A percentile compares a stretch with the other conserved stretches of the same genome.
phyloP scores from a whole-genome alignment of 2,888 invertebrate genomes.

The Epirrhoe alternata region DNA sequence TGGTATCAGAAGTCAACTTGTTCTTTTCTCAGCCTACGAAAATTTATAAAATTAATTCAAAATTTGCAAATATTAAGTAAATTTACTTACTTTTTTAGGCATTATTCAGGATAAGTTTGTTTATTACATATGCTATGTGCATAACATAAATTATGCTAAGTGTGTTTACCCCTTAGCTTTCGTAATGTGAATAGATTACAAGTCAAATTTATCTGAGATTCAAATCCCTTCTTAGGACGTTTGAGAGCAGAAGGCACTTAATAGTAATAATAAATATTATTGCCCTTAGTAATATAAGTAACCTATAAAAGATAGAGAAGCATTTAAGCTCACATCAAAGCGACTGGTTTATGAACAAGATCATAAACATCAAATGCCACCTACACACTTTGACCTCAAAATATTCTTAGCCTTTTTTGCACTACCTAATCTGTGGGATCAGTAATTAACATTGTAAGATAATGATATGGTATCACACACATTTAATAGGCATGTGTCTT shows the following conservation, averaged over 20 bases:
- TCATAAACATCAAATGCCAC: conserved; percentile 24
- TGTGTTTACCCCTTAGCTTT: background rate
- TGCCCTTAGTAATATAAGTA: background rate
- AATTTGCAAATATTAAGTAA: background rate
- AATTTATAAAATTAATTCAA: background rate
- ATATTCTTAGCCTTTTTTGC: conserved; percentile 27
- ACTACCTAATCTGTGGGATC: conserved; percentile 12
- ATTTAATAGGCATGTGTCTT: conserved; percentile 36
- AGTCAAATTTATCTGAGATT: background rate
- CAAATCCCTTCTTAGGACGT: background rate
- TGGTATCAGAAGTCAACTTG: too few species aligned
- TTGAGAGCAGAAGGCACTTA: background rate
- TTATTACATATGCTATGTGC: conserved; percentile 3
- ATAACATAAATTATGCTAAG: conserved; percentile 7
- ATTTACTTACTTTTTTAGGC: background rate
- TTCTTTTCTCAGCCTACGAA: too few species aligned
- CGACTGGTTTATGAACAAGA: conserved; percentile 11
- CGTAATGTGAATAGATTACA: background rate
- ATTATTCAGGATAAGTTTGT: background rate
- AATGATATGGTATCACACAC: conserved; percentile 34
- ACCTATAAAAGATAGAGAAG: background rate
- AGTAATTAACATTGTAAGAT: conserved; percentile 30
- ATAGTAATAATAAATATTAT: too few species aligned
- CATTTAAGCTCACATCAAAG: conserved; percentile 3
- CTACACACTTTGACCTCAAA: conserved; percentile 32